These are phyloP conservation scores for Trichacis sp. DNA, from an alignment of 2,888 invertebrate genomes.

Conservation along the genomic window DNA sequence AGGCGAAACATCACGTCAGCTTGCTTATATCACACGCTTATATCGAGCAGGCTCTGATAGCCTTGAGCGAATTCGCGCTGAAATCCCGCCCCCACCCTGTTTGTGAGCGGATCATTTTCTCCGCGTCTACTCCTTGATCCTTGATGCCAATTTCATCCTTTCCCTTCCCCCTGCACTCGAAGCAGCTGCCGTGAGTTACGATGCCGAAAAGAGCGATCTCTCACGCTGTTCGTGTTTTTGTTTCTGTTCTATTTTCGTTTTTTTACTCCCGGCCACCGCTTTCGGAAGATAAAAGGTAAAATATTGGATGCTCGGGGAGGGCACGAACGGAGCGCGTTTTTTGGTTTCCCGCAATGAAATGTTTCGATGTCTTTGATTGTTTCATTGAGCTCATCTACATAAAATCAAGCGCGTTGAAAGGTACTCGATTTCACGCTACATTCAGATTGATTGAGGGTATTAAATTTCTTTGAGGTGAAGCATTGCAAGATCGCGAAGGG, in stretches of 20 bases:
- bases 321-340: neutral
- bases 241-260: neutral
- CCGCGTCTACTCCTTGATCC: conserved; percentile 4
- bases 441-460: too few species aligned
- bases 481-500: too few species aligned
- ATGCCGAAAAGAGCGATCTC: conserved; percentile 10
- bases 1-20: conserved; percentile 41
- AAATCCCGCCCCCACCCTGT: neutral
- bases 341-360: neutral
- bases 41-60: conserved; percentile 49
- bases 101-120: conserved; percentile 7
- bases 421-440: too few species aligned
- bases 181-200: conserved; percentile 4
- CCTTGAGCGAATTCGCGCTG: conserved; percentile 45
- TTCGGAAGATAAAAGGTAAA: conserved; percentile 3
- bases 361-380: neutral
- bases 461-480: too few species aligned
- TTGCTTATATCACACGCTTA: conserved; percentile 11
- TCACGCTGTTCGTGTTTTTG: neutral
- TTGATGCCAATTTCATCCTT: conserved; percentile 10
- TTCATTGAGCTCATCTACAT: neutral
- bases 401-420: neutral
- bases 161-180: neutral
- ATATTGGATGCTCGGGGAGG: neutral
- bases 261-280: neutral